Evolutionary conservation across 2,888 invertebrate genomes (phyloP).

Genomic region (Lobophora halterata): DNA sequence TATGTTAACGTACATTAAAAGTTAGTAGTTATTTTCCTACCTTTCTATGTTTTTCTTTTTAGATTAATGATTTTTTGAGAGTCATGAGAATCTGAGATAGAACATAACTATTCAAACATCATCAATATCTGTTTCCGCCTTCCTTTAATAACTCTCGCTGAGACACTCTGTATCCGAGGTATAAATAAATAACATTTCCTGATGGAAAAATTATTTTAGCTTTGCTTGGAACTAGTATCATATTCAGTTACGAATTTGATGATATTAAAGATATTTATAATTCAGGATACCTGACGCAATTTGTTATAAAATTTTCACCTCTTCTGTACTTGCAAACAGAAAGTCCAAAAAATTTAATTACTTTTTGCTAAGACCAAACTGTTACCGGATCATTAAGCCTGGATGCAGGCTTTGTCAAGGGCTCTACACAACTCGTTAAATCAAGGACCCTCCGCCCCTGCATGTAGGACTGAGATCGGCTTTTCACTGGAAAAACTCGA

Average conservation of each 20-base stretch:
- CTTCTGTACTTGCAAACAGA: too few species aligned
- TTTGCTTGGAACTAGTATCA: conserved; percentile 13
- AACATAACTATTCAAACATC: conserved; percentile 2
- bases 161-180: conserved; percentile 15
- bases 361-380: conserved; percentile 9
- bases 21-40: too few species aligned
- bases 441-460: conserved; percentile 37
- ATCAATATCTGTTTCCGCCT: conserved; percentile 4
- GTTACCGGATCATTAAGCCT: conserved; percentile 23
- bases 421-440: conserved; percentile 41
- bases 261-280: conserved; percentile 16
- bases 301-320: background rate
- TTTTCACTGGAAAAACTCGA: too few species aligned
- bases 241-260: conserved; percentile 17
- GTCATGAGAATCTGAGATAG: too few species aligned
- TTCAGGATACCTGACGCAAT: too few species aligned
- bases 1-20: too few species aligned
- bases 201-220: conserved; percentile 29
- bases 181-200: conserved; percentile 27
- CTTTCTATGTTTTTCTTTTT: too few species aligned
- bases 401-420: conserved; percentile 11
- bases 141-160: conserved; percentile 12
- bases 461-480: conserved; percentile 24
- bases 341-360: conserved; percentile 12
- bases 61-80: too few species aligned